Conservation (phyloP, 2,797 vertebrate species). For the Mus spretus region DNA sequence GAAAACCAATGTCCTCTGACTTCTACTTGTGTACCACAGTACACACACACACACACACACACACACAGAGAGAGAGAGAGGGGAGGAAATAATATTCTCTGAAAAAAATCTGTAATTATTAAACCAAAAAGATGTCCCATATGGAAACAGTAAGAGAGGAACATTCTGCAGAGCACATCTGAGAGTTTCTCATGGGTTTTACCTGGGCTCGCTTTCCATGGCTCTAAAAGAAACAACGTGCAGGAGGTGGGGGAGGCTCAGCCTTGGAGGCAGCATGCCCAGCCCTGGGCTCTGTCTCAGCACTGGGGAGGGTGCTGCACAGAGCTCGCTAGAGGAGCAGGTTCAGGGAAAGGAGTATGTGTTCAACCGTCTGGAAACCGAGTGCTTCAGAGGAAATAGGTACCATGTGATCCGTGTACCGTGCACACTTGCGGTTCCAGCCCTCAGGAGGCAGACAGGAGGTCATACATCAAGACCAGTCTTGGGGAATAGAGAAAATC, state of each 20-base stretch:
- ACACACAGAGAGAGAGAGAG: background rate
- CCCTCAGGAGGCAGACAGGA: background rate
- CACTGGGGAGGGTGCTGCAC: background rate
- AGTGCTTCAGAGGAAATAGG: background rate
- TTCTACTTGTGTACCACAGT: background rate
- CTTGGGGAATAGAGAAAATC: background rate
- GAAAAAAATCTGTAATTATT: background rate
- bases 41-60: background rate
- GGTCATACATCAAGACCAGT: background rate
- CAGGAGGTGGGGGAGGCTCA: background rate
- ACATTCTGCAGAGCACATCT: background rate
- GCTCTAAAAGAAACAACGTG: background rate
- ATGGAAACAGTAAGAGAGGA: background rate
- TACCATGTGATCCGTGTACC: too few relatives aligned
- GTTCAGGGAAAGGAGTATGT: conserved; percentile 31
- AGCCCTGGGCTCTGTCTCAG: background rate
- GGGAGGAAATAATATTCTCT: background rate
- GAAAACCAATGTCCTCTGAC: background rate
- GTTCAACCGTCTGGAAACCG: background rate
- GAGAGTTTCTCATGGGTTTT: background rate
- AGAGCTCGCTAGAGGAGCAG: background rate
- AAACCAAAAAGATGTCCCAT: conserved; percentile 38
- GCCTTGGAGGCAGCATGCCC: background rate
- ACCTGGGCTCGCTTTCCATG: background rate
- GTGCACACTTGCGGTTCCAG: background rate